Conservation (phyloP, 2,113 vertebrate genomes). For the Scomber japonicus region DNA sequence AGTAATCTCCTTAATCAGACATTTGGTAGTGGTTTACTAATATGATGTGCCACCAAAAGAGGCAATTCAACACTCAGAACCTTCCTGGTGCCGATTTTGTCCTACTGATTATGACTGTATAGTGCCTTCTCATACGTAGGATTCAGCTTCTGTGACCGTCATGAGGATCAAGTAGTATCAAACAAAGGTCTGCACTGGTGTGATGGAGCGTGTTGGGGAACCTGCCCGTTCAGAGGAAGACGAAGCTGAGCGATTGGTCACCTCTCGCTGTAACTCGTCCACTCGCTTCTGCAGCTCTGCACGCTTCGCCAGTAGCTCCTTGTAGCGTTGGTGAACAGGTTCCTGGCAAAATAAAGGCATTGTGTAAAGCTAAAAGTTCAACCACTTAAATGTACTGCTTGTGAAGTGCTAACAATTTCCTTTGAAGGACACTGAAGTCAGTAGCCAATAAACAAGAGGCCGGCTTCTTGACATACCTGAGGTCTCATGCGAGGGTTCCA, state of each 20-base stretch:
- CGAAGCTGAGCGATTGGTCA: constrained; percentile 90
- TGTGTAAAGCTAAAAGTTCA: not conserved
- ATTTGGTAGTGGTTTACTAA: constrained; percentile 41
- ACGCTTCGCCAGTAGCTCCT: constrained; percentile 94
- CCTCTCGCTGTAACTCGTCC: constrained; percentile 95
- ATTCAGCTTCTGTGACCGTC: constrained; percentile 11
- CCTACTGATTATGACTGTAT: constrained; percentile 6
- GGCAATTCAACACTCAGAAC: constrained; percentile 12
- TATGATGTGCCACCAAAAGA: constrained; percentile 8
- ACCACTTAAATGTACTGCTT: not conserved
- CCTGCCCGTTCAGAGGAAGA: constrained; percentile 89
- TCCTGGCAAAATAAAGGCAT: constrained; percentile 83
- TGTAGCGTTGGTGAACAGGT: constrained; percentile 93
- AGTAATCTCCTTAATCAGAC: constrained; percentile 25
- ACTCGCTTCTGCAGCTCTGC: constrained; percentile 96
- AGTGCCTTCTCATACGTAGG: constrained; percentile 17
- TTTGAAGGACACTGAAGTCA: not conserved
- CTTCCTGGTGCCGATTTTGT: not conserved
- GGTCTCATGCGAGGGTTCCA: constrained; percentile 98
- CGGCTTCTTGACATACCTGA: constrained; percentile 84
- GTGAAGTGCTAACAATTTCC: not conserved
- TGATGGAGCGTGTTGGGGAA: constrained; percentile 90
- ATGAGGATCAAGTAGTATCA: constrained; percentile 68
- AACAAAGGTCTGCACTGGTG: constrained; percentile 94
- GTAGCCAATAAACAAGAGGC: not conserved